Base-by-base conservation (phyloP, 2,113 vertebrate genomes). In the Hylia prasina region DNA sequence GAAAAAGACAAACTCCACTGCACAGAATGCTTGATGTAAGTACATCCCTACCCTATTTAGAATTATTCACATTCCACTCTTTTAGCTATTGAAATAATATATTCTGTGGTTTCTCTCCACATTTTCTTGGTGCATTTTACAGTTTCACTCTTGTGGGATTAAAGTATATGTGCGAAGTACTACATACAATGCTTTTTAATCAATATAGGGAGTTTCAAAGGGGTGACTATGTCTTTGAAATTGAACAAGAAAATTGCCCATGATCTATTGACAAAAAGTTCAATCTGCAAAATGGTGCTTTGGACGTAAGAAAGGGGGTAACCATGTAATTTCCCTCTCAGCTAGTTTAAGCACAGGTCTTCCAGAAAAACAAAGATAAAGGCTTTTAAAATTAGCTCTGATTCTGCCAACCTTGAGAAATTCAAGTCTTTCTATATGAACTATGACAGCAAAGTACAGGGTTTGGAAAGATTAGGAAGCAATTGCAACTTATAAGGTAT, bases 171-270 rank as follows among this genome's bases (percentile, higher is more conserved):
- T 7, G 7, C 45, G 70, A 89, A 89, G 16, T 20, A 61, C 12
- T 53, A 27, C 0, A 1, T 27, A 23, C 8, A 69, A 54, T 0
- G 2, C 68, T 22, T 72, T 85, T 68, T 72, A 57, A 63, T 37
- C 31, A 30, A 28, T 5, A 30, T 37, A 73, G 17, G 37, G 22
- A 72, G 5, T 65, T 80, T 60, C 30, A 71, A 13, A 18, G n/a
- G 28, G 6, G 61, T 1, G 5, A 60, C 51, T 24, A 80, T 7
- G 5, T 69, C 48, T 91, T 72, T 63, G 45, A 88, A 72, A 35
- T 20, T 18, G 6, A 89, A 45, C 3, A 66, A 87, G 25, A 77
- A 86, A 83, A 87, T 78, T 25, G 50, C 2, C 9, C 2, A 3
- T 50, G 11, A 80, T 25, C 18, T 22, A 31, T 8, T 72, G 63